Conservation (phyloP, 2,113 vertebrate species). For the Trichechus manatus region DNA sequence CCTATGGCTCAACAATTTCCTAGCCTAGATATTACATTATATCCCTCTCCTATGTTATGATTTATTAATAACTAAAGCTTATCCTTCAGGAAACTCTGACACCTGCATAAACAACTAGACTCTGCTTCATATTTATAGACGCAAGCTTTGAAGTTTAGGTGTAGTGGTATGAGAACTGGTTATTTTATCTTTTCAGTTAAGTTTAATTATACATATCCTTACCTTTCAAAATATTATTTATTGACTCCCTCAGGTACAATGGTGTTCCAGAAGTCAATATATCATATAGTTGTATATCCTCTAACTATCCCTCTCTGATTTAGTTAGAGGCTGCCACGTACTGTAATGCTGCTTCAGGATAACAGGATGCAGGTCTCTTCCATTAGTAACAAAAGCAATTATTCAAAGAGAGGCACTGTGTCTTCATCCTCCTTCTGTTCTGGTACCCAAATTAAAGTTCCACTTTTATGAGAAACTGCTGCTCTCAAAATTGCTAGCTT, state of each 20-base stretch:
- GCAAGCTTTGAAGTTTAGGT: conserved; percentile 70
- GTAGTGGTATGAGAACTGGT: conserved; percentile 55
- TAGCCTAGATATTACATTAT: conserved; percentile 73
- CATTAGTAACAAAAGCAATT: conserved; percentile 80
- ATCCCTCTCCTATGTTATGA: conserved; percentile 57
- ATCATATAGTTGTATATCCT: conserved; percentile 73
- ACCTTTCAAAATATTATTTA: conserved; percentile 77
- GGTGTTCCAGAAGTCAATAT: conserved; percentile 72
- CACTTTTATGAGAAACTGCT: conserved; percentile 48
- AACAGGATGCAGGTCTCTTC: conserved; percentile 61
- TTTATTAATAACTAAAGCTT: conserved; percentile 78
- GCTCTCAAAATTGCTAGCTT: conserved; percentile 35
- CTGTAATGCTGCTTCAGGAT: conserved; percentile 70
- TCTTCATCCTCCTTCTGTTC: conserved; percentile 62
- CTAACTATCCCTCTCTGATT: conserved; percentile 75
- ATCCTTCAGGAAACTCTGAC: conserved; percentile 79
- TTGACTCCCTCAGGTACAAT: conserved; percentile 62
- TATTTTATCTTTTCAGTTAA: conserved; percentile 81
- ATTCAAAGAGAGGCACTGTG: conserved; percentile 54
- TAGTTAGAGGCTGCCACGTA: conserved; percentile 76
- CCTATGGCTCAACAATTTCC: conserved; percentile 63
- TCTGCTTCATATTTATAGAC: conserved; percentile 81
- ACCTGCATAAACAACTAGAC: conserved; percentile 78
- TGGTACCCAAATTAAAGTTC: conserved; percentile 68
- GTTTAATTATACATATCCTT: conserved; percentile 80